phyloP scores from a whole-genome alignment of 2,113 vertebrate genomes.

The Cercocebus atys region DNA sequence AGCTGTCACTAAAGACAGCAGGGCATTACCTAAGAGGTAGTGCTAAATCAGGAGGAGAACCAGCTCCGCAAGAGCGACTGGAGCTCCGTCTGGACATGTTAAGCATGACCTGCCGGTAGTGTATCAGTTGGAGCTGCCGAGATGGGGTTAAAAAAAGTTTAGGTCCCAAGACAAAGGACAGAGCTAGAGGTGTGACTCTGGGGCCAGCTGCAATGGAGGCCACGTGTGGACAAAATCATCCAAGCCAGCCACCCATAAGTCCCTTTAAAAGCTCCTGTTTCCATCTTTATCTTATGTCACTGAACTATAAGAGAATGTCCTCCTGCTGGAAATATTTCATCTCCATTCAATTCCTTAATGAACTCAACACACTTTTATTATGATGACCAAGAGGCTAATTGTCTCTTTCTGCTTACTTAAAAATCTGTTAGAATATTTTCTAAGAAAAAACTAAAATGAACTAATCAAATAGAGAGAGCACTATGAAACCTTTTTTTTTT shows the following conservation, averaged over 20 bases:
- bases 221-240: not conserved
- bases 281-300: not conserved
- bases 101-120: not conserved
- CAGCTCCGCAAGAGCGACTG: not conserved
- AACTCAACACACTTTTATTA: not conserved
- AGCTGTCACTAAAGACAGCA: not conserved
- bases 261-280: not conserved
- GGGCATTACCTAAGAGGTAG: not conserved
- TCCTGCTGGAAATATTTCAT: not conserved
- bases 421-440: not conserved
- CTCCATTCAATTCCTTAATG: not conserved
- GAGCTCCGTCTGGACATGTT: not conserved
- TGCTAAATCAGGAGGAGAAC: not conserved
- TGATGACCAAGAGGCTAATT: not conserved
- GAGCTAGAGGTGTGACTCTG: not conserved
- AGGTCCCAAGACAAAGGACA: not conserved
- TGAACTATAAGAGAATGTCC: not conserved
- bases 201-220: rapidly evolving
- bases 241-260: not conserved
- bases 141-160: not conserved
- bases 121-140: not conserved
- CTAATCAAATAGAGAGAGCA: not conserved
- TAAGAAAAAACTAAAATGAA: not conserved
- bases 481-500: no score
- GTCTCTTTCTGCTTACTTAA: not conserved